Conservation (phyloP, 2,113 vertebrate species). For the Haemorhous mexicanus region DNA sequence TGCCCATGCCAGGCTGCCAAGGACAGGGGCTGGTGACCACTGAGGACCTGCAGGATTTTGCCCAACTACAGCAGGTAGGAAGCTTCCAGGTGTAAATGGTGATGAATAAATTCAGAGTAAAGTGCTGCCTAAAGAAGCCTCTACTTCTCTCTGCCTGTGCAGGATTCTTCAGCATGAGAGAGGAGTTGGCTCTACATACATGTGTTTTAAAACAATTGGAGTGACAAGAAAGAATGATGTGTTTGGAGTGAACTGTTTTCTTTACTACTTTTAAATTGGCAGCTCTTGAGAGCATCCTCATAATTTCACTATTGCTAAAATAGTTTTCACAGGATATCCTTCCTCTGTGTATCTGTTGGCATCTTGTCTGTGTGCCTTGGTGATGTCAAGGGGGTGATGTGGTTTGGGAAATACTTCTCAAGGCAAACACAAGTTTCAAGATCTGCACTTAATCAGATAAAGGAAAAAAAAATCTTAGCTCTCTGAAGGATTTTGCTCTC, state of each 20-base stretch:
- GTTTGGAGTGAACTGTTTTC: background rate
- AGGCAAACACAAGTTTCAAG: background rate
- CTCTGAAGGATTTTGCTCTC: background rate
- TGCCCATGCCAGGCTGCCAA: fast-evolving
- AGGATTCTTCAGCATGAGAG: background rate
- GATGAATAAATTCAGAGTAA: background rate
- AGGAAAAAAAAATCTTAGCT: background rate
- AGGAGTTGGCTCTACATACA: fast-evolving
- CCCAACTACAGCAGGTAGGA: fast-evolving
- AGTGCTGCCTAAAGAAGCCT: background rate
- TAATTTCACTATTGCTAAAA: background rate
- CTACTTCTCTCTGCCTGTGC: background rate
- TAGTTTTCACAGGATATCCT: background rate
- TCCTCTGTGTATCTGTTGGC: fast-evolving
- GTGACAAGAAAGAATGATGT: background rate
- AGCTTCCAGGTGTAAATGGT: background rate
- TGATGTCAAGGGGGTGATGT: background rate
- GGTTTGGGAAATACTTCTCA: background rate
- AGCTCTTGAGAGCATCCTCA: background rate
- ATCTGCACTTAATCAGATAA: background rate
- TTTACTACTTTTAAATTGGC: background rate
- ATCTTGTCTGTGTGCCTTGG: background rate
- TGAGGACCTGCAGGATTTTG: background rate
- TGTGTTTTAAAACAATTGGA: background rate
- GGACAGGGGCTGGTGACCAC: background rate